Percentiles rank a stretch among this genome's conserved stretches.
phyloP scores from a whole-genome alignment of 2,113 vertebrate genomes.

The Marmota flaviventris region DNA sequence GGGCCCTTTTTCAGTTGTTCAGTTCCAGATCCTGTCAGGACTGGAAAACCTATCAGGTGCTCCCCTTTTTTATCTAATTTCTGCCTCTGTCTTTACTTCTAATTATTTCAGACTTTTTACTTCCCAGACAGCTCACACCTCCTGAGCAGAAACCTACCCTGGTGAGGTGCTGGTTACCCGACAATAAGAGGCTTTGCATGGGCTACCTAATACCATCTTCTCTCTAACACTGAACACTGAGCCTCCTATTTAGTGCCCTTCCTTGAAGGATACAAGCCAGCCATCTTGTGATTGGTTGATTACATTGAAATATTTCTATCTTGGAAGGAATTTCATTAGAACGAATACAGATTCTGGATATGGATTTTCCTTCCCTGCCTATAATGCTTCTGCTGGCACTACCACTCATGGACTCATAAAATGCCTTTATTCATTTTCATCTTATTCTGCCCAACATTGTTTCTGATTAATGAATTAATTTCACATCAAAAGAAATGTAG shows the following conservation, averaged over 20 bases:
- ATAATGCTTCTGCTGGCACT: neutral
- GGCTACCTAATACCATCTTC: neutral
- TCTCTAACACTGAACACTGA: neutral
- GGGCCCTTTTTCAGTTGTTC: too few relatives aligned
- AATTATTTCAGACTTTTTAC: too few relatives aligned
- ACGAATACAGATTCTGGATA: neutral
- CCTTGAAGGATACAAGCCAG: neutral
- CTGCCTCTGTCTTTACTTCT: too few relatives aligned
- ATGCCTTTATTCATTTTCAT: neutral
- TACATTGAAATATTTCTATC: neutral
- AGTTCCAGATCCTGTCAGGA: too few relatives aligned
- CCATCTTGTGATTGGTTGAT: neutral
- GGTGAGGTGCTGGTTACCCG: too few relatives aligned
- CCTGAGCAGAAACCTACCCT: too few relatives aligned
- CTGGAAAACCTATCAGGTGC: too few relatives aligned
- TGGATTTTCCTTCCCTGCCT: neutral
- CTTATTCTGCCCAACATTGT: neutral
- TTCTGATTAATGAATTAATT: conserved; percentile 6
- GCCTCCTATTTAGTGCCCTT: neutral
- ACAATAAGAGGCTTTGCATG: neutral
- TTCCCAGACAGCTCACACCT: too few relatives aligned
- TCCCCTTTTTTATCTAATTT: too few relatives aligned
- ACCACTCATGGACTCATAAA: neutral
- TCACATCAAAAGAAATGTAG: neutral
- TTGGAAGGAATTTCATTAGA: neutral